phyloP scores from a whole-genome alignment of 2,113 vertebrate genomes.

The Cyanistes caeruleus region DNA sequence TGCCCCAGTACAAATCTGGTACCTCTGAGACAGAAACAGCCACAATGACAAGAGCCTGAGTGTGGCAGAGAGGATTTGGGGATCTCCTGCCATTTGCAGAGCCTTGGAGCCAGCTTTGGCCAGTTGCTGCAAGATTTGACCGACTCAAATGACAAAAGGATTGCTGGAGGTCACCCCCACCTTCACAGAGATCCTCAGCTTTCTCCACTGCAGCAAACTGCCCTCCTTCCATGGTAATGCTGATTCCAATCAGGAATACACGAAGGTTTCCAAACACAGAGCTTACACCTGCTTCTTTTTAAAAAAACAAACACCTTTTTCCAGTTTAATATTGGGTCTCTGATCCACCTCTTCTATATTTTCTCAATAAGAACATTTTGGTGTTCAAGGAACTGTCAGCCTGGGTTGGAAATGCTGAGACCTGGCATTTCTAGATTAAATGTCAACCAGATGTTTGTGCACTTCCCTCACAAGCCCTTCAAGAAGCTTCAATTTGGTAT shows the following conservation, averaged over 20 bases:
- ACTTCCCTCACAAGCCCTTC: slow-evolving; percentile 22
- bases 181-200: not conserved
- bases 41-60: rapidly evolving
- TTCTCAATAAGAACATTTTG: slow-evolving; percentile 26
- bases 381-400: slow-evolving; percentile 45
- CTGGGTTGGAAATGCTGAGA: slow-evolving; percentile 50
- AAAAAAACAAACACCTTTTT: not conserved
- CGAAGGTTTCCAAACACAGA: not conserved
- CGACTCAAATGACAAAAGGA: not conserved
- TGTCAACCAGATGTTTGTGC: slow-evolving; percentile 55
- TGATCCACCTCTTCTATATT: slow-evolving; percentile 26
- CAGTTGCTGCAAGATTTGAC: not conserved
- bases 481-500: not conserved
- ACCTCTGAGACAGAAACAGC: not conserved
- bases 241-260: not conserved
- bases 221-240: not conserved
- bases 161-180: not conserved
- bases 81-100: not conserved
- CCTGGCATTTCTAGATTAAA: slow-evolving; percentile 61
- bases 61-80: not conserved
- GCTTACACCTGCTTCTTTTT: rapidly evolving
- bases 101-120: not conserved
- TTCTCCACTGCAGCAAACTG: not conserved
- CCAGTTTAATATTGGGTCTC: slow-evolving; percentile 25
- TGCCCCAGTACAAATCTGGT: rapidly evolving